These are phyloP conservation scores for Corella eumyota DNA, from an alignment of 23 tunicate species.

Conservation along the genomic window DNA sequence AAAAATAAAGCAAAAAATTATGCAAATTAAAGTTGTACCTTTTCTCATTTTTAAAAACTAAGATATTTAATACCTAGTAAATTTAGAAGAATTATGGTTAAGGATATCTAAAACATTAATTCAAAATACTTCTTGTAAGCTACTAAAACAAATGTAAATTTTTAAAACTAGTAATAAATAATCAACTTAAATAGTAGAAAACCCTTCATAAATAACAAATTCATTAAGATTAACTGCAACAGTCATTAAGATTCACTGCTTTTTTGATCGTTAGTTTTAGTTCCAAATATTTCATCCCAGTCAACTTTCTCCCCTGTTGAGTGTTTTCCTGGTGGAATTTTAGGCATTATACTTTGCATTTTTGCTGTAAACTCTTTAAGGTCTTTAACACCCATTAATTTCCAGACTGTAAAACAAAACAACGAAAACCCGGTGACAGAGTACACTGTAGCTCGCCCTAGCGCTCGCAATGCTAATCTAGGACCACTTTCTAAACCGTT, in stretches of 20 bases:
- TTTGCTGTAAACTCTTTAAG: constrained; percentile 60
- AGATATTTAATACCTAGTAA: too few species aligned
- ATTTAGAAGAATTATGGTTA: too few species aligned
- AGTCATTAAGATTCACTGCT: not conserved
- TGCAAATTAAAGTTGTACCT: too few species aligned
- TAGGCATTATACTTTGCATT: constrained; percentile 70
- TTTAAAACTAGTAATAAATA: too few species aligned
- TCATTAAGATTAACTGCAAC: not conserved
- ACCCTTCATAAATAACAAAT: not conserved
- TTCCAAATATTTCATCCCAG: constrained; percentile 80
- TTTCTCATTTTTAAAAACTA: too few species aligned
- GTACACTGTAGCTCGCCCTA: constrained; percentile 79
- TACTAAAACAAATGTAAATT: too few species aligned
- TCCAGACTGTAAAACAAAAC: constrained; percentile 76
- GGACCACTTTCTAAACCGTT: constrained; percentile 51
- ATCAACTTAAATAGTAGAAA: too few species aligned
- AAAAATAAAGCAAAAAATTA: too few species aligned
- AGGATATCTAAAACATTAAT: too few species aligned
- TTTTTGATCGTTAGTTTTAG: constrained; percentile 15
- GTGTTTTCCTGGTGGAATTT: constrained; percentile 38
- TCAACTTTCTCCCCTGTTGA: constrained; percentile 46
- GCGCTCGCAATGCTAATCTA: constrained; percentile 59
- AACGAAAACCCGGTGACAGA: constrained; percentile 80
- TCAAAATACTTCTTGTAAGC: too few species aligned
- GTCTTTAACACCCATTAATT: constrained; percentile 63